Evolutionary conservation across 2,888 invertebrate genomes (phyloP).

Genomic region (Frankliniella fusca): DNA sequence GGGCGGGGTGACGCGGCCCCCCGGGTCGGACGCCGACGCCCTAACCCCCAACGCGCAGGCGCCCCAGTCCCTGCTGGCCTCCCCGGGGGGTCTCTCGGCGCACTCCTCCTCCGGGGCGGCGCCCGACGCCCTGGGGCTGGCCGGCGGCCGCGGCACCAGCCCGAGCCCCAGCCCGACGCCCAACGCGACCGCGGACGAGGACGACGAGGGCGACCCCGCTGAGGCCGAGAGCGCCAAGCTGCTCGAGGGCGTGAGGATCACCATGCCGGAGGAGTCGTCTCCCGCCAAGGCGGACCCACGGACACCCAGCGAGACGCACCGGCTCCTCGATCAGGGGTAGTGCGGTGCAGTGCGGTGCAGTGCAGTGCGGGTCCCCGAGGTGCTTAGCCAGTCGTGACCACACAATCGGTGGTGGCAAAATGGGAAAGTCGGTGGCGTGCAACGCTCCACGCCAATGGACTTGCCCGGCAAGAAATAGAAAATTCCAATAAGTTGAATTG

Average conservation of each 20-base stretch:
- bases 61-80: conserved; percentile 33
- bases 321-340: conserved; percentile 4
- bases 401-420: background rate
- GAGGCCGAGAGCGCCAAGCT: conserved; percentile 20
- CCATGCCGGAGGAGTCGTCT: conserved; percentile 5
- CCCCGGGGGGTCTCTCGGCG: background rate
- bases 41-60: conserved; percentile 31
- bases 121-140: background rate
- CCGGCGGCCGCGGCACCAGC: background rate
- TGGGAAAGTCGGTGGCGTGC: background rate
- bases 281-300: background rate
- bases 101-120: background rate
- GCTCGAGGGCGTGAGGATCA: conserved; percentile 8
- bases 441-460: too few species aligned
- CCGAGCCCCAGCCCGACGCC: background rate
- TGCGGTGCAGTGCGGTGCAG: background rate
- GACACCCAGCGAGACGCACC: conserved; percentile 9
- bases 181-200: background rate
- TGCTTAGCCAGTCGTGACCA: background rate
- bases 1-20: conserved; percentile 28
- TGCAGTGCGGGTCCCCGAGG: background rate
- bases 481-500: background rate
- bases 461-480: background rate
- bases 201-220: conserved; percentile 3
- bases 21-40: conserved; percentile 36